A percentile compares a stretch with the other conserved stretches of the same genome.
Evolutionary conservation across 1,140 invertebrate genomes (phyloP).

Genomic region (Eupristina koningsbergeri): DNA sequence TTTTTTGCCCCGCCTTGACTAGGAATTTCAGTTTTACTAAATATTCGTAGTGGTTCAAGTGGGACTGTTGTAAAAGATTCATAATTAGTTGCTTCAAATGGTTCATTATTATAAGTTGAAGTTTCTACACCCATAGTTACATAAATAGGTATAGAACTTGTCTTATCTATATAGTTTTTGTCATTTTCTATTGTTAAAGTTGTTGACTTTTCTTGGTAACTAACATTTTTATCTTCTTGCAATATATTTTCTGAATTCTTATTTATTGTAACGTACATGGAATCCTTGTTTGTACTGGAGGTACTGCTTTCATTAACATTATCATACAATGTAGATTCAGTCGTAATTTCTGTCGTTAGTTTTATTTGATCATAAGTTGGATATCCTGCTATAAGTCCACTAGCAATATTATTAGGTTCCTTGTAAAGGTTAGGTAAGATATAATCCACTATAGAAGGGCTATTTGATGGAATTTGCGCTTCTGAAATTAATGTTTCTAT

Average conservation of each 20-base stretch:
- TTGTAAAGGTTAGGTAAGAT: conserved; percentile 55
- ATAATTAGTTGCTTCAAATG: background rate
- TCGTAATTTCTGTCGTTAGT: background rate
- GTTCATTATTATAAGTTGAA: conserved; percentile 14
- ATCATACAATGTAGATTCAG: conserved; percentile 10
- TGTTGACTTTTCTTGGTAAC: conserved; percentile 33
- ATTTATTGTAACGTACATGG: background rate
- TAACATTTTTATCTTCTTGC: conserved; percentile 6
- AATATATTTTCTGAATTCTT: conserved; percentile 13
- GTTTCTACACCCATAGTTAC: background rate
- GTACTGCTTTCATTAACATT: background rate
- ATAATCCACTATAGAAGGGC: conserved; percentile 46
- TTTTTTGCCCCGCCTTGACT: conserved; percentile 30
- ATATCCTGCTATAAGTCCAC: conserved; percentile 65
- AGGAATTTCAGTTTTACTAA: background rate
- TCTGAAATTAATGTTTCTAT: conserved; percentile 63
- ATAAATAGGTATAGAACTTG: conserved; percentile 2
- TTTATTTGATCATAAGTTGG: conserved; percentile 36
- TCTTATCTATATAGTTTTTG: background rate
- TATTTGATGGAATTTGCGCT: conserved; percentile 43
- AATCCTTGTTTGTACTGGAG: background rate
- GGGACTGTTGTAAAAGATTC: conserved; percentile 32
- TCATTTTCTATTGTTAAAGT: conserved; percentile 10
- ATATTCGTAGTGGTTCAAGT: conserved; percentile 21
- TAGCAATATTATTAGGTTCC: conserved; percentile 58